phyloP scores from a whole-genome alignment of 2,888 invertebrate species.

The Macropis europaea region DNA sequence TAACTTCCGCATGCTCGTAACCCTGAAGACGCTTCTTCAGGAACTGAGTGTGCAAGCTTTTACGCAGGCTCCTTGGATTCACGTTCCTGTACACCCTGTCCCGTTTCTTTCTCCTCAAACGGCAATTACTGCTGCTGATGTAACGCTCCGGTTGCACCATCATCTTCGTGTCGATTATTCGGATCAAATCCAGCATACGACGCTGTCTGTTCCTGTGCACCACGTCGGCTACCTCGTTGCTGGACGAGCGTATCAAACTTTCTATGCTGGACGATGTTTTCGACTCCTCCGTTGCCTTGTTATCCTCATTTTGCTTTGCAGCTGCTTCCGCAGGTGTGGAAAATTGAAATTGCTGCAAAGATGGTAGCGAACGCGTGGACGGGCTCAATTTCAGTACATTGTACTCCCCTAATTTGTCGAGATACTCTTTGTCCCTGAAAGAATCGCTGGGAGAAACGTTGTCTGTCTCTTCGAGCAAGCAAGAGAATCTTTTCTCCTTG shows the following conservation, averaged over 20 bases:
- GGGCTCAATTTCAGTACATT: not conserved
- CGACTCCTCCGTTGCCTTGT: conserved; percentile 6
- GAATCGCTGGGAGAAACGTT: not conserved
- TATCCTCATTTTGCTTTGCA: not conserved
- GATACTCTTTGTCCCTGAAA: conserved; percentile 5
- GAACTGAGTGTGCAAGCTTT: conserved; percentile 13
- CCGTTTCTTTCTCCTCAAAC: conserved; percentile 55
- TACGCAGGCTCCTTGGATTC: not conserved
- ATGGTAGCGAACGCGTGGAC: conserved; percentile 20
- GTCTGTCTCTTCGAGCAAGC: conserved; percentile 5
- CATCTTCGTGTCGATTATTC: conserved; percentile 74
- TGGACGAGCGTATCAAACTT: conserved; percentile 30
- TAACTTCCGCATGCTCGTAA: not conserved
- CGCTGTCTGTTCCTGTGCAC: conserved; percentile 37
- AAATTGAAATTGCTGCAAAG: conserved; percentile 4
- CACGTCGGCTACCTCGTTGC: conserved; percentile 20
- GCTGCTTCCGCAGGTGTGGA: not conserved
- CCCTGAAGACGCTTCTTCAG: conserved; percentile 1
- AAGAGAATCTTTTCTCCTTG: not conserved
- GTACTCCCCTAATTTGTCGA: conserved; percentile 5
- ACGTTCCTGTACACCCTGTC: conserved; percentile 32
- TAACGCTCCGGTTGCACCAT: conserved; percentile 60
- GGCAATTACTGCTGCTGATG: conserved; percentile 33
- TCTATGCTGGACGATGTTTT: conserved; percentile 35
- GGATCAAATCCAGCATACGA: conserved; percentile 73